These are phyloP conservation scores for Drosophila subsilvestris DNA, from an alignment of 2,888 invertebrate species.

Conservation along the genomic window DNA sequence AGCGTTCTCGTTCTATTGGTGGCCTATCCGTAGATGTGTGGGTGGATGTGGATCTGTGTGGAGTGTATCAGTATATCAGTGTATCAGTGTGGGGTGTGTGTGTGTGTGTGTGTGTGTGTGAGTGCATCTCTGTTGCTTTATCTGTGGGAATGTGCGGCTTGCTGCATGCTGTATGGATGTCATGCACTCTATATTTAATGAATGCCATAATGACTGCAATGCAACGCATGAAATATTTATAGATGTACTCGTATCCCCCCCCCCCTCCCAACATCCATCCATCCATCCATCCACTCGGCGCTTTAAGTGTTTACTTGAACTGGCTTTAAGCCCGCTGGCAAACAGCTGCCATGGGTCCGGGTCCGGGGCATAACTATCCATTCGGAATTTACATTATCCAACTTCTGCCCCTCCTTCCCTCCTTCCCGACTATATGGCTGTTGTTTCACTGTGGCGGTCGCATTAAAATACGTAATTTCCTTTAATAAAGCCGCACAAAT, in stretches of 20 bases:
- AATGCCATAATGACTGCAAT: slow-evolving; percentile 80
- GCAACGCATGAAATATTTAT: slow-evolving; percentile 79
- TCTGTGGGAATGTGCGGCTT: background rate
- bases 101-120: slow-evolving; percentile 3
- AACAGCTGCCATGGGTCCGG: slow-evolving; percentile 21
- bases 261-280: slow-evolving; percentile 1
- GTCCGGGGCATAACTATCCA: slow-evolving; percentile 11
- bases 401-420: slow-evolving; percentile 5
- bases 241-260: slow-evolving; percentile 45
- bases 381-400: slow-evolving; percentile 40
- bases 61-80: slow-evolving; percentile 2
- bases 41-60: slow-evolving; percentile 3
- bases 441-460: slow-evolving; percentile 40
- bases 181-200: slow-evolving; percentile 74
- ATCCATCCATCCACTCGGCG: slow-evolving; percentile 21
- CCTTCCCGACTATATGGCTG: slow-evolving; percentile 15
- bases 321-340: slow-evolving; percentile 38
- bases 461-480: slow-evolving; percentile 75
- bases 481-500: slow-evolving; percentile 80
- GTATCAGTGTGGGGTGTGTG: too few species aligned
- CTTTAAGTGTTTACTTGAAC: slow-evolving; percentile 41
- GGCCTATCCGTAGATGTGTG: slow-evolving; percentile 7
- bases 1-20: slow-evolving; percentile 35
- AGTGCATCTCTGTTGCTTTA: background rate
- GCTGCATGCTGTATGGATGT: slow-evolving; percentile 22